Evolutionary conservation across 30 jellyfish, hydroid and myxozoan genomes (phyloP).

Genomic region (Phacellophora camtschatica): DNA sequence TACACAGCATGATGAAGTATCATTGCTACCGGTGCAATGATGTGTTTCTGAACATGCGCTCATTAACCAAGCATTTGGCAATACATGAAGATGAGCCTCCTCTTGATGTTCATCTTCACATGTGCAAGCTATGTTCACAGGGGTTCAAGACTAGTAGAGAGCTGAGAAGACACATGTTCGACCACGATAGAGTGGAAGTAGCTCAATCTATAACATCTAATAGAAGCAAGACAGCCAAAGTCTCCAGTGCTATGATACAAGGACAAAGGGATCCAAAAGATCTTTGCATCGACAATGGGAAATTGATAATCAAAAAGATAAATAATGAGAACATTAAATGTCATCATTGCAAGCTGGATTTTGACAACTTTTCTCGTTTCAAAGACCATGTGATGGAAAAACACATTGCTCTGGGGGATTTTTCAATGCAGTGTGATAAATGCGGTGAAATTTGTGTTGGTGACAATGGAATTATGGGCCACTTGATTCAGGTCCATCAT

Average conservation of each 20-base stretch:
- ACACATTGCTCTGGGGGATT: slow-evolving; percentile 53
- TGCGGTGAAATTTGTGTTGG: slow-evolving; percentile 25
- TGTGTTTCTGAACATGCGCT: slow-evolving; percentile 68
- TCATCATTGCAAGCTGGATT: slow-evolving; percentile 7
- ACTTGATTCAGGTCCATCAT: slow-evolving; percentile 10
- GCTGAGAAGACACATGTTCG: slow-evolving; percentile 37
- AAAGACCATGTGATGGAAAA: slow-evolving; percentile 38
- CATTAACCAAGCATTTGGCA: slow-evolving; percentile 76
- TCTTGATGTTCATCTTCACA: not conserved
- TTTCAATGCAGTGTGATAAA: slow-evolving; percentile 53
- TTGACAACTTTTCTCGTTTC: not conserved
- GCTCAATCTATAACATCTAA: not conserved
- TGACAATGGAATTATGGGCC: slow-evolving; percentile 3
- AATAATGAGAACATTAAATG: slow-evolving; percentile 10
- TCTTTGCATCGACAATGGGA: too few species aligned
- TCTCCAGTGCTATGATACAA: not conserved
- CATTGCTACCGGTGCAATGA: slow-evolving; percentile 80
- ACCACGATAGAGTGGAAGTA: slow-evolving; percentile 23
- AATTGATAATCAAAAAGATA: not conserved
- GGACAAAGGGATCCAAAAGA: not conserved
- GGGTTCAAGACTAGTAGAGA: slow-evolving; percentile 44
- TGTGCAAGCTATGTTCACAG: slow-evolving; percentile 59
- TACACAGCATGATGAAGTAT: slow-evolving; percentile 49
- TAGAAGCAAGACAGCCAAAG: not conserved
- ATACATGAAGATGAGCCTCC: slow-evolving; percentile 57